Base-by-base conservation (phyloP, 2,113 vertebrate species). In the Pangasianodon gigas region DNA sequence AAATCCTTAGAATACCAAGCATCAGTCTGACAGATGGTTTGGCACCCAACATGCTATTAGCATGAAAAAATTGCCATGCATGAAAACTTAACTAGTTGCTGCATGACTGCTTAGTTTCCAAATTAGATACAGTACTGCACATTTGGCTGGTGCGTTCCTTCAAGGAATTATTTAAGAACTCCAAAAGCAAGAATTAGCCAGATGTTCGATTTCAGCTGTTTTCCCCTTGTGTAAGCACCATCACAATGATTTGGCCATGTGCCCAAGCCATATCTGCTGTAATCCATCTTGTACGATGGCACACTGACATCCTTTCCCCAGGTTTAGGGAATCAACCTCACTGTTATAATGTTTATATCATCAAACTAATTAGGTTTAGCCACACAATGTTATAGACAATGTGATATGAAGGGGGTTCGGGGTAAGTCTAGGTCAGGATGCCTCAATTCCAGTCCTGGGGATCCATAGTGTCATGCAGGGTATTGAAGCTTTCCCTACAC, bases 221-320 rank as follows among this genome's bases (percentile, higher is more conserved):
- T 37, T 26, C 74, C 21, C 41, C 41, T 41, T 85, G 26, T 18
- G 13, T 11, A 21, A 1, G 21, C n/a, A 21, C 41, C 56, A 75
- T 26, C 41, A 44, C 67, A 51, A 46, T 48, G 18, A 56, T 74
- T 67, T 85, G 81, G 37, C 52, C 41, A 54, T 1, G 4, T 67
- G 87, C 65, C 88, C 46, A 67, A 26, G 44, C 41, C 26, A 10
- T 89, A 44, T 46, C 19, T 84, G 65, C 26, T 56, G 41, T 60
- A 89, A 85, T 89, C 88, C 69, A 44, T 85, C 52, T 60, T 14
- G 29, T 48, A 52, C 77, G 79, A 75, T 46, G 58, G 83, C 16
- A 60, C 10, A 29, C 60, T 2, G 58, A 65, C 83, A 65, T 84
- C 37, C 51, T 13, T 74, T 74, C 5, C 44, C 16, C 29, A 41